Evolutionary conservation across 2,888 invertebrate genomes (phyloP), one percentile per base, ranked within the genome.

Genomic region (Atethmia centrago): DNA sequence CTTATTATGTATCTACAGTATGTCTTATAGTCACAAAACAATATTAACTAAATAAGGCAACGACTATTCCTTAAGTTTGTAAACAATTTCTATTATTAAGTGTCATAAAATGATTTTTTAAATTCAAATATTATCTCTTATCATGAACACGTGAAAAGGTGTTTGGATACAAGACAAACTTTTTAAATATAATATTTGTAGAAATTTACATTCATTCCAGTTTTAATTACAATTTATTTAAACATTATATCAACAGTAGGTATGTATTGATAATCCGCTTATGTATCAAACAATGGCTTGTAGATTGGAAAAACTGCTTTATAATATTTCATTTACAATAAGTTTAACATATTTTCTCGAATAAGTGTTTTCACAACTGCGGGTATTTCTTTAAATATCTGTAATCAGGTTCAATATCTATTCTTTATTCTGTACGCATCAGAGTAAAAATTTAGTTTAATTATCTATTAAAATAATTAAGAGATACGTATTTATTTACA

Each of bases 21-120:
- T 93, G 92, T 95, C 94, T 95, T 95, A 95, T 92, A 95, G 93
- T 95, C 94, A 96, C 93, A 94, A 96, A 96, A 96, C 92, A 95
- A 96, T 95, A 88, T 94, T 89, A 96, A 96, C 95, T 95, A 95
- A 96, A 95, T 96, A 96, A 96, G 96, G 96, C 96, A 96, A 95
- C 96, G 94, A 95, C 96, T 96, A 96, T 95, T 93, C 90, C 93
- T 93, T 95, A 95, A 86, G 58, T 90, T 92, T 91, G 90, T 94
- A 94, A 94, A 94, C 92, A 93, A 93, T 92, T 91, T 88, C 84
- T 90, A 89, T 87, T 88, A 88, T 73, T 88, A 91, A 90, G 90
- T 91, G 89, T 91, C 82, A 84, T 90, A 90, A 86, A 92, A 91
- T 84, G 86, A 19, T 90, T 89, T 85, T 83, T 88, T 87, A 83